These are phyloP conservation scores for Labrus mixtus DNA, from an alignment of 2,113 vertebrate species.

Conservation along the genomic window DNA sequence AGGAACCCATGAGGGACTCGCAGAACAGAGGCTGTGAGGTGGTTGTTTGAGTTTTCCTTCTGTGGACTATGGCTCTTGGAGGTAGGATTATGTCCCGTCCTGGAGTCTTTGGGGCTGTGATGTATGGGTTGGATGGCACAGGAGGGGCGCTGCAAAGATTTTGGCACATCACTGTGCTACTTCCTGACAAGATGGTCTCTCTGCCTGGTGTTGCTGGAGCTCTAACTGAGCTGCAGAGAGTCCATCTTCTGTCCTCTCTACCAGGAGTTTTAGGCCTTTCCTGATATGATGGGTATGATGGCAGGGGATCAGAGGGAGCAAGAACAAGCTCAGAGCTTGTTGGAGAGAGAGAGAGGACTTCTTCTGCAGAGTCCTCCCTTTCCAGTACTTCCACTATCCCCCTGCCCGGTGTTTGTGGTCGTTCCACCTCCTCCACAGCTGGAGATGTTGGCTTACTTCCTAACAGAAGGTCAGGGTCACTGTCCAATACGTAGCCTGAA, in stretches of 20 bases:
- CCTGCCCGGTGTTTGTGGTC: constrained; percentile 87
- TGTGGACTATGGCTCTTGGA: constrained; percentile 51
- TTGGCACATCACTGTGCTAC: constrained; percentile 81
- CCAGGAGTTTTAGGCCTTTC: constrained; percentile 90
- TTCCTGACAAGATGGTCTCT: constrained; percentile 81
- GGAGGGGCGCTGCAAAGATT: too few species aligned
- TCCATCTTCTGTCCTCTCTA: constrained; percentile 78
- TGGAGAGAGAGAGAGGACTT: constrained; percentile 66
- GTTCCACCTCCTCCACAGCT: constrained; percentile 80
- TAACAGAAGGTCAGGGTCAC: constrained; percentile 77
- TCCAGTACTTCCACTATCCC: constrained; percentile 80
- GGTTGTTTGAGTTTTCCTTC: constrained; percentile 36
- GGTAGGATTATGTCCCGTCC: constrained; percentile 91
- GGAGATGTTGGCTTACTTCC: constrained; percentile 78
- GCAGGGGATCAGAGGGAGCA: constrained; percentile 32
- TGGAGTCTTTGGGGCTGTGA: constrained; percentile 92
- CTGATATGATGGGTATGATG: constrained; percentile 81
- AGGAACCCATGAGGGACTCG: constrained; percentile 33
- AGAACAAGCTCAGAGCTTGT: constrained; percentile 19
- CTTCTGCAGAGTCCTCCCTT: constrained; percentile 69
- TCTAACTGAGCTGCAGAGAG: constrained; percentile 82
- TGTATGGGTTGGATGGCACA: constrained; percentile 84
- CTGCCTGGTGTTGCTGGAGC: constrained; percentile 88
- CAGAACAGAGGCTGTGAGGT: neutral
- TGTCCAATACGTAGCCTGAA: constrained; percentile 79